A percentile compares a stretch with the other conserved stretches of the same genome.
These are phyloP conservation scores for Ispidina lecontei DNA, from an alignment of 2,797 vertebrate genomes.

Conservation along the genomic window DNA sequence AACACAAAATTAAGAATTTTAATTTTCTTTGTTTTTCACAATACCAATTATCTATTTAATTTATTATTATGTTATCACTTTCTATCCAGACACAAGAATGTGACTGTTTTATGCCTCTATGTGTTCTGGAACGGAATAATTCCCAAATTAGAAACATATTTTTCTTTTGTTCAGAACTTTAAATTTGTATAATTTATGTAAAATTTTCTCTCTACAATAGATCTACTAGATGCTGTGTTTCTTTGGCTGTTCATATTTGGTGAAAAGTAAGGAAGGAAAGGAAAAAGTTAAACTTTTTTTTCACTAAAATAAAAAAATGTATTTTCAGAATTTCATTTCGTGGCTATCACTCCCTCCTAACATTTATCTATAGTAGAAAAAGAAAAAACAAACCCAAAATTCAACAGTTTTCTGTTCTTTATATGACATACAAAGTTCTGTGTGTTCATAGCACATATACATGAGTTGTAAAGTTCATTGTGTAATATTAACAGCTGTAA, in stretches of 20 bases:
- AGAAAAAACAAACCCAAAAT: not conserved
- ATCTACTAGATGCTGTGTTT: not conserved
- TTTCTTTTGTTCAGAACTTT: not conserved
- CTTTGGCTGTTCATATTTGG: not conserved
- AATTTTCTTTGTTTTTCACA: not conserved
- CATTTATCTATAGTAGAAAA: not conserved
- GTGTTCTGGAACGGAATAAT: not conserved
- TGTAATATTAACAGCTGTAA: not conserved
- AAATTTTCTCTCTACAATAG: not conserved
- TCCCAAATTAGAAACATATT: not conserved
- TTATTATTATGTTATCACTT: not conserved
- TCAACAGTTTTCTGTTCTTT: not conserved
- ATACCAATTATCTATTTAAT: not conserved
- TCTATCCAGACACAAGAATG: not conserved
- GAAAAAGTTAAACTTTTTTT: not conserved
- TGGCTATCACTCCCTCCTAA: not conserved
- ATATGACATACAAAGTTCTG: rapidly evolving
- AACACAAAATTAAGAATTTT: not conserved
- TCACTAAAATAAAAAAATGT: not conserved
- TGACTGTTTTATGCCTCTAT: not conserved
- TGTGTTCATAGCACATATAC: not conserved
- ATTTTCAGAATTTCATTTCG: not conserved
- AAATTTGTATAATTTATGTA: not conserved
- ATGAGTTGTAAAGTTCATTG: not conserved
- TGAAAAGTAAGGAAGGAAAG: not conserved